Conservation (phyloP, 2,113 vertebrate genomes). For the Hirundichthys speculiger region DNA sequence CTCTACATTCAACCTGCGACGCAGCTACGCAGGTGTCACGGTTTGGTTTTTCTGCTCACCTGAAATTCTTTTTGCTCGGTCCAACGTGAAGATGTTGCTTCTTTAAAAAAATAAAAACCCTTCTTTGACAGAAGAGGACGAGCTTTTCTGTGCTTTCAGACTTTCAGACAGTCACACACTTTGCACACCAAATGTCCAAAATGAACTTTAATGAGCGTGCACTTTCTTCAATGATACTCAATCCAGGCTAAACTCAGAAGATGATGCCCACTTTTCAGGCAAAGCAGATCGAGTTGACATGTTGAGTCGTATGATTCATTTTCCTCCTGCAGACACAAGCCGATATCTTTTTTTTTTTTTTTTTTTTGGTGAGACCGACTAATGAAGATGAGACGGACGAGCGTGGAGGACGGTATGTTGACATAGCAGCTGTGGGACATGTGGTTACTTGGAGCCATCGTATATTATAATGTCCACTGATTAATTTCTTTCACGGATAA, state of each 20-base stretch:
- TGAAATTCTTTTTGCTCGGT: too few species aligned
- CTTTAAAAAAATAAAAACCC: too few species aligned
- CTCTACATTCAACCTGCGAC: too few species aligned
- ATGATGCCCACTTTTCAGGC: slow-evolving; percentile 25
- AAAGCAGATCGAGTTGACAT: slow-evolving; percentile 41
- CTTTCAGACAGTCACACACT: too few species aligned
- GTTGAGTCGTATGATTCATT: slow-evolving; percentile 45
- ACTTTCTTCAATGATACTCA: not conserved
- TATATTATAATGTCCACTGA: slow-evolving; percentile 12
- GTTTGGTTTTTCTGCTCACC: too few species aligned
- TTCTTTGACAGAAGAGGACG: too few species aligned
- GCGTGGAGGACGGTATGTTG: slow-evolving; percentile 16
- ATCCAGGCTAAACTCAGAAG: not conserved
- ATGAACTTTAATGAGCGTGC: too few species aligned
- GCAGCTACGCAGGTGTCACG: too few species aligned
- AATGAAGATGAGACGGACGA: slow-evolving; percentile 2
- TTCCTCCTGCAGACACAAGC: slow-evolving; percentile 1
- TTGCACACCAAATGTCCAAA: too few species aligned
- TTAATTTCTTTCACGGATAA: slow-evolving; percentile 42
- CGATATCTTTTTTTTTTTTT: not conserved
- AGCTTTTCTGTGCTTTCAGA: too few species aligned
- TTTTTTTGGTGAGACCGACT: slow-evolving; percentile 6
- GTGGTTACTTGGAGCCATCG: slow-evolving; percentile 4
- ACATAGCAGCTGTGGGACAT: slow-evolving; percentile 17
- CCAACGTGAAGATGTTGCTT: too few species aligned